Evolutionary conservation across 2,113 vertebrate species (phyloP).

Genomic region (Blennius ocellaris): DNA sequence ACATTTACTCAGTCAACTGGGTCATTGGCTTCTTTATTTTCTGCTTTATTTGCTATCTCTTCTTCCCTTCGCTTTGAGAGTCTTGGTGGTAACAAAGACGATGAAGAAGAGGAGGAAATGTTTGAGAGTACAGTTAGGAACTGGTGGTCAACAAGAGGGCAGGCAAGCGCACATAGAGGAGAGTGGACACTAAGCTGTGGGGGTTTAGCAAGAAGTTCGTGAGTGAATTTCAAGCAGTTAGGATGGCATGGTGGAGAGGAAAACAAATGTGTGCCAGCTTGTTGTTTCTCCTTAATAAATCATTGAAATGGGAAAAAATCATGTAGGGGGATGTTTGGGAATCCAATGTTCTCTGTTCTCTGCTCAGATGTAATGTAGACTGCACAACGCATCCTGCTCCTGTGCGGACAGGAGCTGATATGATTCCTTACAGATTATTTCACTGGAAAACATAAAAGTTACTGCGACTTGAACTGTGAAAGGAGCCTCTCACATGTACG

Average conservation of each 20-base stretch:
- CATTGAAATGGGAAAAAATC: conserved; percentile 47
- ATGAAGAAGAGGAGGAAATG: not conserved
- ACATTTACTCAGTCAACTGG: conserved; percentile 97
- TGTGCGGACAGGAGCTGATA: not conserved
- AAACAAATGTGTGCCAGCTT: conserved; percentile 42
- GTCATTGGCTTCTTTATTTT: conserved; percentile 93
- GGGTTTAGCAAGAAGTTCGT: conserved; percentile 25
- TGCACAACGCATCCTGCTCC: conserved; percentile 13
- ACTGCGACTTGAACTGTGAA: no score
- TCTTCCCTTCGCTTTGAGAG: conserved; percentile 80
- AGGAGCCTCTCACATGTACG: no score
- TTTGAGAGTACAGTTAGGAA: not conserved
- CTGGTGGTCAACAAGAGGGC: conserved; percentile 2
- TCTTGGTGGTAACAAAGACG: not conserved
- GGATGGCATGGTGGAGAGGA: conserved; percentile 12
- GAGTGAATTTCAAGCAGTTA: conserved; percentile 35
- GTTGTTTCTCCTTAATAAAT: conserved; percentile 61
- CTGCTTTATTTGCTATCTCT: conserved; percentile 94
- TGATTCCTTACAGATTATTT: not conserved
- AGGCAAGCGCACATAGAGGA: not conserved
- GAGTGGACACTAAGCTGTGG: not conserved
- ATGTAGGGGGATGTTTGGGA: conserved; percentile 32
- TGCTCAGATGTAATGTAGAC: conserved; percentile 27
- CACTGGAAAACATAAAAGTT: no score
- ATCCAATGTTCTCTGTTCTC: conserved; percentile 28